Conservation (phyloP, 1,140 invertebrate species). For the Cepaea nemoralis region DNA sequence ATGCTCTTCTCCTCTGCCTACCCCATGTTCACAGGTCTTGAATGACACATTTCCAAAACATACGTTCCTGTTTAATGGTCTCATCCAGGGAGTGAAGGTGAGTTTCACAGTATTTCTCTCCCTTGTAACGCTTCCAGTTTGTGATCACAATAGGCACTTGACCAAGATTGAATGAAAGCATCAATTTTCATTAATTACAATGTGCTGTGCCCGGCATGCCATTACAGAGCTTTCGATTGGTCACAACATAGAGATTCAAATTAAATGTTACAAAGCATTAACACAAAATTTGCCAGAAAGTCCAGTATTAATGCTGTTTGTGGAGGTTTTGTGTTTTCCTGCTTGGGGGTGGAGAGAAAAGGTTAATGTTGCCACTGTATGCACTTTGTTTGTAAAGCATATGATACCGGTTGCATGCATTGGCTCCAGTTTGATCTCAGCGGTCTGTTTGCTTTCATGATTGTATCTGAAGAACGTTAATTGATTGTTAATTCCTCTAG, state of each 20-base stretch:
- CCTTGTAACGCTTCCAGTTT: not conserved
- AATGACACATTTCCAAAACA: slow-evolving; percentile 98
- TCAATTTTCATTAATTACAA: not conserved
- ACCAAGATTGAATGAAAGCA: not conserved
- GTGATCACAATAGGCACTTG: not conserved
- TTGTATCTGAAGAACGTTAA: not conserved
- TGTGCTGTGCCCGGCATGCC: not conserved
- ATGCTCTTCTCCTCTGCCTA: no score
- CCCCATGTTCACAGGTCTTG: slow-evolving; percentile 80
- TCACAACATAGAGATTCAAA: not conserved
- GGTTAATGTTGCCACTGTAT: no score
- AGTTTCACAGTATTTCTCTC: slow-evolving; percentile 27
- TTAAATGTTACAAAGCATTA: no score
- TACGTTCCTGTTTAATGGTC: slow-evolving; percentile 99
- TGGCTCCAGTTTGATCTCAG: not conserved
- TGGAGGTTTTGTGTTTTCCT: no score
- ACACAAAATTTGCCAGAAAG: no score
- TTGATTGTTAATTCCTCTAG: not conserved
- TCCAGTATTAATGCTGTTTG: no score
- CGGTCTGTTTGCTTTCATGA: not conserved
- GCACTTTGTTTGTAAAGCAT: no score
- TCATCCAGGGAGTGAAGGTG: slow-evolving; percentile 96
- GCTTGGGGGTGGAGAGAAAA: no score
- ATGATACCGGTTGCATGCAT: no score
- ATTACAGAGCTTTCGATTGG: not conserved